Evolutionary conservation across 2,888 invertebrate species (phyloP).

Genomic region (Clepsis dumicolana): DNA sequence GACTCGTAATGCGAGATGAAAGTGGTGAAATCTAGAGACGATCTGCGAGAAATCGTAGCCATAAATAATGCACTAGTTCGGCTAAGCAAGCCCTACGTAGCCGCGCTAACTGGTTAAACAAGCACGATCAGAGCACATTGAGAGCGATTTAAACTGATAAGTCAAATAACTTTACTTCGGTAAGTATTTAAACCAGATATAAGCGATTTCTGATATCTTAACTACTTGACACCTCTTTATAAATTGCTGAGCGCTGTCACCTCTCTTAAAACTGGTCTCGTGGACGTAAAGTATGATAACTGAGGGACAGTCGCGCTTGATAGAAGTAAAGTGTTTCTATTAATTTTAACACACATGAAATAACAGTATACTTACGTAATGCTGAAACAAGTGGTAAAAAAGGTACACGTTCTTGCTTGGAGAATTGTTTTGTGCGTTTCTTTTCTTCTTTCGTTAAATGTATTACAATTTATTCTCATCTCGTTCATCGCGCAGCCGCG

Average conservation of each 20-base stretch:
- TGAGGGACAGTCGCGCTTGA: neutral
- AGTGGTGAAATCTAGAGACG: slow-evolving; percentile 81
- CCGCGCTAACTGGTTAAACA: slow-evolving; percentile 40
- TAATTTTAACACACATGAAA: neutral
- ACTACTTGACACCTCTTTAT: slow-evolving; percentile 23
- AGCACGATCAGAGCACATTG: slow-evolving; percentile 41
- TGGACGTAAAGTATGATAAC: neutral
- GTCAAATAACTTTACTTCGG: slow-evolving; percentile 51
- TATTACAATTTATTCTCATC: slow-evolving; percentile 23
- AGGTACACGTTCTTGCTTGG: neutral
- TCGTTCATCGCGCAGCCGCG: slow-evolving; percentile 20
- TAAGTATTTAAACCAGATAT: slow-evolving; percentile 46
- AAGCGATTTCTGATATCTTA: slow-evolving; percentile 36
- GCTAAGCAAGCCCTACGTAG: slow-evolving; percentile 73
- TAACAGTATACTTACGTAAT: neutral
- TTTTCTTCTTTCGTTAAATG: slow-evolving; percentile 12
- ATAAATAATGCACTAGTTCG: slow-evolving; percentile 84
- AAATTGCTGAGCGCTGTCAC: slow-evolving; percentile 3
- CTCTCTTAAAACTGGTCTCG: neutral
- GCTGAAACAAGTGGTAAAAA: neutral
- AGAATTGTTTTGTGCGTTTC: neutral
- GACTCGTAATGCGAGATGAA: slow-evolving; percentile 77
- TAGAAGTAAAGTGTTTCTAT: neutral
- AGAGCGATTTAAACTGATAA: slow-evolving; percentile 51
- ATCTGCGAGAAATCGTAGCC: slow-evolving; percentile 77